Base-by-base conservation (phyloP, 1,140 invertebrate species). In the Sycophaga agraensis region DNA sequence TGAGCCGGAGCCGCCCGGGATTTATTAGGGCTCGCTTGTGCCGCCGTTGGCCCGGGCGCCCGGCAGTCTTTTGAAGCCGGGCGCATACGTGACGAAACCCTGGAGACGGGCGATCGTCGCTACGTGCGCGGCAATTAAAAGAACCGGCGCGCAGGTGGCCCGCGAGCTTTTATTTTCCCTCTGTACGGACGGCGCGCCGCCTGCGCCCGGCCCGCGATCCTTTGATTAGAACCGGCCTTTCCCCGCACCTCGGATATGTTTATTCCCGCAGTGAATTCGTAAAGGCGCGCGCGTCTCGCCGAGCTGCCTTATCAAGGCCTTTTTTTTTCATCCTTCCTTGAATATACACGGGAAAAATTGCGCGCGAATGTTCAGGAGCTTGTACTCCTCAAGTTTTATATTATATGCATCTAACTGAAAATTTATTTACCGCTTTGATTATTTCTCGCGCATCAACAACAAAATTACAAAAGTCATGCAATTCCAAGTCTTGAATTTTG, bases 141-240 rank as follows among this genome's bases (percentile, higher is more conserved):
- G 77, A 78, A 77, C 77, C 76, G 75, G 78, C n/a, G n/a, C n/a
- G n/a, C 78, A 78, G 74, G 78, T 78, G 75, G 74, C 72, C 73
- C 28, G 28, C 73, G 66, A 65, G 72, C 69, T 77, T 80, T 80
- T 79, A 80, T 80, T 80, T n/a, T 80, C 75, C 73, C 77, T 79
- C 75, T 66, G 66, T 46, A 70, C 67, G 68, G 22, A 22, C 48
- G 49, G 24, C 35, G 42, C 55, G 19, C 39, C 28, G 40, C 24
- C 42, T 63, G 71, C 42, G 12, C 24, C 53, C 3, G 24, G 35
- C 31, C 28, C 17, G 68, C 70, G 74, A 78, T 79, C 77, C 76
- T 78, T 79, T 79, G 77, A 78, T 78, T 78, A 79, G 73, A 77
- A 74, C 69, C 66, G n/a, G 28, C 28, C 5, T 4, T 11, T 31